Evolutionary conservation across 2,888 invertebrate genomes (phyloP).

Genomic region (Hyalella azteca): DNA sequence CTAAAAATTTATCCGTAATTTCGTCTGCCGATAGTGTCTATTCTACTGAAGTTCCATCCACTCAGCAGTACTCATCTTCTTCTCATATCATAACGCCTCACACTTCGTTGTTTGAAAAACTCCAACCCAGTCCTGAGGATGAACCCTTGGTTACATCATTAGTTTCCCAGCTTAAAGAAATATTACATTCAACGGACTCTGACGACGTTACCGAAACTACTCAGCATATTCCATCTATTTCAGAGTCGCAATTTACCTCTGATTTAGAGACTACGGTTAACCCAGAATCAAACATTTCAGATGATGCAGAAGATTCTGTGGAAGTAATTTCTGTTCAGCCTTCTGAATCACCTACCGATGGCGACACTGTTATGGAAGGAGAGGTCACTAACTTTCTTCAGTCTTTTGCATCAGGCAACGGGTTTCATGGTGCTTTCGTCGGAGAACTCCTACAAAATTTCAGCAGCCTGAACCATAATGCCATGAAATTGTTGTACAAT

Average conservation of each 20-base stretch:
- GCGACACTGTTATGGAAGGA: background rate
- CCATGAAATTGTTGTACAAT: conserved; percentile 51
- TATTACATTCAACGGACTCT: background rate
- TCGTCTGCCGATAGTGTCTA: background rate
- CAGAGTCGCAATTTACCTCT: background rate
- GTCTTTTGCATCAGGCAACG: conserved; percentile 47
- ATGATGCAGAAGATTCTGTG: too few relatives aligned
- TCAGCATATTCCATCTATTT: background rate
- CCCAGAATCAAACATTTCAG: background rate
- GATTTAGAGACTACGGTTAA: background rate
- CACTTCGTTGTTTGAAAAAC: conserved; percentile 9
- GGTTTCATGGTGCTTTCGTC: conserved; percentile 50
- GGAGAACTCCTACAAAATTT: conserved; percentile 53
- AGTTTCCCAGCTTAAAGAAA: background rate
- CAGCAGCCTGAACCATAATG: conserved; percentile 50
- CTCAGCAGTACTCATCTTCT: background rate
- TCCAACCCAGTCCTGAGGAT: background rate
- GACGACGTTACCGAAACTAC: background rate
- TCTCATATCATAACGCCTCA: background rate
- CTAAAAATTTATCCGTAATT: background rate
- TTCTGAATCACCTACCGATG: background rate
- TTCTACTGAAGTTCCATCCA: background rate
- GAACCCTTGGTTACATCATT: background rate
- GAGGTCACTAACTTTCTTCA: conserved; percentile 50
- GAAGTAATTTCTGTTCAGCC: background rate